Percentiles rank a stretch among this genome's conserved stretches.
Evolutionary conservation across 1,140 invertebrate genomes (phyloP).

Genomic region (Leptinotarsa defecta): DNA sequence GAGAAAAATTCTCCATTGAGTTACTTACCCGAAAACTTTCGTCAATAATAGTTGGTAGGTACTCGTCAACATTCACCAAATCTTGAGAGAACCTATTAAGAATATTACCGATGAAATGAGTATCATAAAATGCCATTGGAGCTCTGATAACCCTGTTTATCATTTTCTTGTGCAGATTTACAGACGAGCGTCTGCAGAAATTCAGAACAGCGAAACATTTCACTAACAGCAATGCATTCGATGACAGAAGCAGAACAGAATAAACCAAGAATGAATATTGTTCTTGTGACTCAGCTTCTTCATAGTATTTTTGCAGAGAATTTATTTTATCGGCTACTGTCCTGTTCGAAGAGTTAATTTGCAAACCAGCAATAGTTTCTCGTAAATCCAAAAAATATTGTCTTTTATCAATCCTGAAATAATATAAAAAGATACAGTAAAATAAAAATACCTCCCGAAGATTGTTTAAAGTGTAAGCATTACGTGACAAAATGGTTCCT

Average conservation of each 20-base stretch:
- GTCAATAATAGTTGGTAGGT: conserved; percentile 39
- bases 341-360: neutral
- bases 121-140: conserved; percentile 48
- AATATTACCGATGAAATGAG: conserved; percentile 49
- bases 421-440: neutral
- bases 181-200: conserved; percentile 38
- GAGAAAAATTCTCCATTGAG: conserved; percentile 6
- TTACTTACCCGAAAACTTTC: conserved; percentile 42
- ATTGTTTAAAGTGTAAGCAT: too few species aligned
- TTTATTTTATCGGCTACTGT: neutral
- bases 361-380: neutral
- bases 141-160: conserved; percentile 41
- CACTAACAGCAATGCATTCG: neutral
- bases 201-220: conserved; percentile 19
- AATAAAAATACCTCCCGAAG: too few species aligned
- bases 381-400: conserved; percentile 22
- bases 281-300: conserved; percentile 25
- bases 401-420: conserved; percentile 37
- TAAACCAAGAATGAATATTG: neutral
- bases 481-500: too few species aligned
- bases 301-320: conserved; percentile 16
- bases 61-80: conserved; percentile 45
- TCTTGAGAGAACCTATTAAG: conserved; percentile 49
- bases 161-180: conserved; percentile 45
- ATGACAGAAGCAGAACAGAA: neutral